A percentile compares a stretch with the other conserved stretches of the same genome.
Conservation (phyloP, 2,797 vertebrate genomes). For the Ataeniobius toweri region DNA sequence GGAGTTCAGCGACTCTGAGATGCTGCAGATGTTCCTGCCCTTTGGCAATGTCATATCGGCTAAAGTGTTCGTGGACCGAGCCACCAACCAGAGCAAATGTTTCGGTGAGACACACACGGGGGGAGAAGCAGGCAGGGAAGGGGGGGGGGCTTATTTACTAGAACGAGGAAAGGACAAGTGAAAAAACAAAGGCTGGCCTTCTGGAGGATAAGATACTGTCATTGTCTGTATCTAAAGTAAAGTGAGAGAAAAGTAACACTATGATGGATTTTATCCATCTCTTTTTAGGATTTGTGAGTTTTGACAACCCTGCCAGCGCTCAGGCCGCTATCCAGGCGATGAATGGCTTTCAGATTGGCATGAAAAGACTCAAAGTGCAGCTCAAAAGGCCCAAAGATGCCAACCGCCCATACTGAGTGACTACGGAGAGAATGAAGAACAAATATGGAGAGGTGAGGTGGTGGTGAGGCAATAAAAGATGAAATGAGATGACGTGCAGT, state of each 20-base stretch:
- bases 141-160: slow-evolving; percentile 18
- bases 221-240: slow-evolving; percentile 14
- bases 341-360: slow-evolving; percentile 97
- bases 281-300: slow-evolving; percentile 89
- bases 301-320: slow-evolving; percentile 94
- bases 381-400: slow-evolving; percentile 95
- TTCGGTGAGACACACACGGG: slow-evolving; percentile 81
- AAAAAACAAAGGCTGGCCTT: slow-evolving; percentile 27
- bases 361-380: slow-evolving; percentile 95
- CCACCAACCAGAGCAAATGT: slow-evolving; percentile 97
- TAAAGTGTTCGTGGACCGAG: slow-evolving; percentile 94
- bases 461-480: slow-evolving; percentile 19
- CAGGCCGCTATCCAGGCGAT: slow-evolving; percentile 86
- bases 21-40: slow-evolving; percentile 96
- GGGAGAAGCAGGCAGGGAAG: slow-evolving; percentile 24
- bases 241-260: slow-evolving; percentile 4
- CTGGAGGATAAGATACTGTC: slow-evolving; percentile 28
- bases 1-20: slow-evolving; percentile 94
- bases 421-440: slow-evolving; percentile 35
- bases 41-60: slow-evolving; percentile 96
- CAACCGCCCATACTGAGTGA: slow-evolving; percentile 91
- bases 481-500: slow-evolving; percentile 33
- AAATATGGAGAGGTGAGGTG: slow-evolving; percentile 53
- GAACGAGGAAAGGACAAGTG: slow-evolving; percentile 41
- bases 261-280: neutral